Evolutionary conservation across 2,888 invertebrate species (phyloP), one percentile per base, ranked within the genome.

Genomic region (Uloborus plumipes): DNA sequence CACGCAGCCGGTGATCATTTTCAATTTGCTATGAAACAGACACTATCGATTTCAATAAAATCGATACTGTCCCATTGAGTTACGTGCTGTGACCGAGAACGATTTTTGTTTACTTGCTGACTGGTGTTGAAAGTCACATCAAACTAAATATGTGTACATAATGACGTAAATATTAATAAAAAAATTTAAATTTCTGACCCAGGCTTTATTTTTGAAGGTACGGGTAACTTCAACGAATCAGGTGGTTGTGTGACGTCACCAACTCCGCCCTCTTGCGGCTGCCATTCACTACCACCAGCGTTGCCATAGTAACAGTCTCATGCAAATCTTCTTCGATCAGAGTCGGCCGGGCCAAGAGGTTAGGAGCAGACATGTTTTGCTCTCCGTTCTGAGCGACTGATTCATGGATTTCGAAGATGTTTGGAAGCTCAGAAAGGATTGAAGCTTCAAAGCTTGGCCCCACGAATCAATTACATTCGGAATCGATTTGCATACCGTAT

Each of bases 321-420:
- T 70, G 81, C 65, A 81, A 71, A 70, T 76, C 75, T 69, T 64
- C 75, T 81, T 81, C 81, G 81, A 81, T 81, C 81, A 65, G 61
- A 55, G 51, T 64, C 71, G 51, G 69, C 64, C 39, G 47, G 61
- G 62, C 62, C 53, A 22, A 50, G 76, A 71, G 65, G 49, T 58
- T 7, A 31, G 39, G 16, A 74, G 69, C 67, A 62, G 80, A 80
- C 74, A 74, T 80, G 80, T 74, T 78, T 73, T 53, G 55, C 61
- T 47, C 22, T 11, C 15, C 15, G 31, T 26, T 31, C 31, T n/a
- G 26, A 53, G 47, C 55, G 47, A 47, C 18, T 22, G 53, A 11
- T 47, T 39, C 14, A 59, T 14, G 18, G 59, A 22, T 59, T 39
- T 39, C 16, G 13, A 20, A 55, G 20, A 20, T 18, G 55, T 55